Percentiles rank a stretch among this genome's conserved stretches.
These are phyloP conservation scores for Meiosimyza platycephala DNA, from an alignment of 2,888 invertebrate species.

Conservation along the genomic window DNA sequence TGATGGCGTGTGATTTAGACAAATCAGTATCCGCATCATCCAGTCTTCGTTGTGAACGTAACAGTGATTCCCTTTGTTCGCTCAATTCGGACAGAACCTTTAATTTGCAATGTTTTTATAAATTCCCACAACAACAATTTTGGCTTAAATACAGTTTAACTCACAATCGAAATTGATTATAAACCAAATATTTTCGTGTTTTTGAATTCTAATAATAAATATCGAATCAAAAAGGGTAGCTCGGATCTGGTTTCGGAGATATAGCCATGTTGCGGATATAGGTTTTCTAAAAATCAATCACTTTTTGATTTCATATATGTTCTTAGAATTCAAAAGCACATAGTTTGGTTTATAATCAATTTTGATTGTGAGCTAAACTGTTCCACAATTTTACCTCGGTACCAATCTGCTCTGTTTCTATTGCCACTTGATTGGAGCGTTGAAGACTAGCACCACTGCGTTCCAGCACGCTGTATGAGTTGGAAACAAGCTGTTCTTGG, in stretches of 20 bases:
- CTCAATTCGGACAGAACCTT: slow-evolving; percentile 80
- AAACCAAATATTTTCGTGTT: too few species aligned
- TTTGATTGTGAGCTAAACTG: too few species aligned
- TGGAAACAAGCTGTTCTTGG: slow-evolving; percentile 68
- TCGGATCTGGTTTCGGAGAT: too few species aligned
- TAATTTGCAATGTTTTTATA: neutral
- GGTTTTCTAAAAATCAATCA: too few species aligned
- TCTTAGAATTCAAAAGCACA: too few species aligned
- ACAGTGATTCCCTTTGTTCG: slow-evolving; percentile 79
- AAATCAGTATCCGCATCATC: slow-evolving; percentile 79
- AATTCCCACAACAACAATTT: neutral
- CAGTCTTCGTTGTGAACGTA: slow-evolving; percentile 75
- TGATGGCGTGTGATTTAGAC: slow-evolving; percentile 73
- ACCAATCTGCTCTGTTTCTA: slow-evolving; percentile 85
- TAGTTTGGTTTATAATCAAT: too few species aligned
- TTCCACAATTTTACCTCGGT: slow-evolving; percentile 70
- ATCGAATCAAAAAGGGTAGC: too few species aligned
- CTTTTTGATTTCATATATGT: too few species aligned
- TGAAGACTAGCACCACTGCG: slow-evolving; percentile 74
- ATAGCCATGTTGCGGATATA: too few species aligned
- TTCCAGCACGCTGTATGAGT: slow-evolving; percentile 57
- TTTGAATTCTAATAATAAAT: too few species aligned
- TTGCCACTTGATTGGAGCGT: slow-evolving; percentile 78
- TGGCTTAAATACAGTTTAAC: too few species aligned
- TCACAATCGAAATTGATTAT: too few species aligned